Evolutionary conservation across 2,888 invertebrate species (phyloP).

Genomic region (Lottia scabra): DNA sequence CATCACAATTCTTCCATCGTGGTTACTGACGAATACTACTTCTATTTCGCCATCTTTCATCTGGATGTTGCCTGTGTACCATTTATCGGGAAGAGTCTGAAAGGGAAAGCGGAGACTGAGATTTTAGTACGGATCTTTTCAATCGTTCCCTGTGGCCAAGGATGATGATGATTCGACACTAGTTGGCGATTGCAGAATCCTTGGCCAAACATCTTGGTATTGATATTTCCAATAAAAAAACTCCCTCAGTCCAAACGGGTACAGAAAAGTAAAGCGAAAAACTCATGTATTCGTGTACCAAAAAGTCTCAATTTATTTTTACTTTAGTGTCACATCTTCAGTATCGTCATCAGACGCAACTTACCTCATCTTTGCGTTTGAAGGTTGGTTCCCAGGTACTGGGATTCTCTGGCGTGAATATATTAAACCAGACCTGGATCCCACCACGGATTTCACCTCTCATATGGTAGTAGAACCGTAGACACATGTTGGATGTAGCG

Average conservation of each 20-base stretch:
- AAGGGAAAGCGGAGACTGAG: neutral
- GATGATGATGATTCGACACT: too few species aligned
- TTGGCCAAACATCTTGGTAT: too few species aligned
- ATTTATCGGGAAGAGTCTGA: slow-evolving; percentile 35
- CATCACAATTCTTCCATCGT: slow-evolving; percentile 40
- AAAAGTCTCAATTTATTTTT: too few species aligned
- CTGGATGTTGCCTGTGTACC: slow-evolving; percentile 53
- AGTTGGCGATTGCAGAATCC: too few species aligned
- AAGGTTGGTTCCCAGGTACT: slow-evolving; percentile 7
- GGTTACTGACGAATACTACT: slow-evolving; percentile 42
- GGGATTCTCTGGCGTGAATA: slow-evolving; percentile 11
- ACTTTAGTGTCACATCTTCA: too few species aligned
- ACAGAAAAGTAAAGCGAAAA: too few species aligned
- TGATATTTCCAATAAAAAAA: too few species aligned
- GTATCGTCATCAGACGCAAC: too few species aligned
- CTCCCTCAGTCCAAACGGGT: too few species aligned
- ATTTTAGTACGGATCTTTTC: too few species aligned
- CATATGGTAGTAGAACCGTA: slow-evolving; percentile 56
- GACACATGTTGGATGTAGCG: slow-evolving; percentile 41
- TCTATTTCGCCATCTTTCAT: slow-evolving; percentile 40
- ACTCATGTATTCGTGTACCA: too few species aligned
- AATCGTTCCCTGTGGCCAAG: too few species aligned
- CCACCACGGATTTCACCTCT: slow-evolving; percentile 39
- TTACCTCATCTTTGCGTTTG: neutral
- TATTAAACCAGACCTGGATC: slow-evolving; percentile 33